Evolutionary conservation across 2,113 vertebrate genomes (phyloP).

Genomic region (Ia io): DNA sequence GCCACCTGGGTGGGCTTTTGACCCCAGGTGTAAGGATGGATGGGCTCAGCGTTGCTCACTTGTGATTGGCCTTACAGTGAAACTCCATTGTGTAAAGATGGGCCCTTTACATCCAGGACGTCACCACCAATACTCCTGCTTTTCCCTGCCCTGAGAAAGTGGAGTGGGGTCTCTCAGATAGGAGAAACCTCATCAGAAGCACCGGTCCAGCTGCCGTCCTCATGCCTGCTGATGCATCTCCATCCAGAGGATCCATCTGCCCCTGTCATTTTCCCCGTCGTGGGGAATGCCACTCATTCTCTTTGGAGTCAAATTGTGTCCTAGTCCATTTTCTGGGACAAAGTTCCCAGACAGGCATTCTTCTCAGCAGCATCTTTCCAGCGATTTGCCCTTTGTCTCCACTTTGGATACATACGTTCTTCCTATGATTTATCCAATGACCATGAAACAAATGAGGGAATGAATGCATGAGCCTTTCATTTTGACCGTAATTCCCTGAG

Average conservation of each 20-base stretch:
- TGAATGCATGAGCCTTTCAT: not conserved
- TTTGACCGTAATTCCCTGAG: not conserved
- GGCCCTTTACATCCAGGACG: not conserved
- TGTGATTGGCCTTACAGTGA: not conserved
- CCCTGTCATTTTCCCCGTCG: not conserved
- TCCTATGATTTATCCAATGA: not conserved
- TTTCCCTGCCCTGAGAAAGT: not conserved
- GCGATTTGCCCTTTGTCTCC: not conserved
- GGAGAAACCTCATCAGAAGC: not conserved
- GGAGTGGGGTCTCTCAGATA: not conserved
- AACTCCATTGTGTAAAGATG: not conserved
- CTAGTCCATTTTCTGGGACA: not conserved
- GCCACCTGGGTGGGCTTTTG: not conserved
- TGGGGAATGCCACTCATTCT: not conserved
- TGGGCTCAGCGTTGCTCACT: not conserved
- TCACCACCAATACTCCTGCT: not conserved
- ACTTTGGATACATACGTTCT: not conserved
- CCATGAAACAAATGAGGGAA: not conserved
- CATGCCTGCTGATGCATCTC: rapidly evolving
- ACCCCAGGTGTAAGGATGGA: not conserved
- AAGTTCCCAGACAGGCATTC: not conserved
- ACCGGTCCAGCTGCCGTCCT: not conserved
- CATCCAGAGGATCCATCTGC: not conserved
- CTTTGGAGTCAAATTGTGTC: not conserved
- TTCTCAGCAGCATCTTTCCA: not conserved